Percentiles rank a stretch among this genome's conserved stretches.
Conservation (phyloP, 2,797 vertebrate species). For the Sphenodon punctatus region DNA sequence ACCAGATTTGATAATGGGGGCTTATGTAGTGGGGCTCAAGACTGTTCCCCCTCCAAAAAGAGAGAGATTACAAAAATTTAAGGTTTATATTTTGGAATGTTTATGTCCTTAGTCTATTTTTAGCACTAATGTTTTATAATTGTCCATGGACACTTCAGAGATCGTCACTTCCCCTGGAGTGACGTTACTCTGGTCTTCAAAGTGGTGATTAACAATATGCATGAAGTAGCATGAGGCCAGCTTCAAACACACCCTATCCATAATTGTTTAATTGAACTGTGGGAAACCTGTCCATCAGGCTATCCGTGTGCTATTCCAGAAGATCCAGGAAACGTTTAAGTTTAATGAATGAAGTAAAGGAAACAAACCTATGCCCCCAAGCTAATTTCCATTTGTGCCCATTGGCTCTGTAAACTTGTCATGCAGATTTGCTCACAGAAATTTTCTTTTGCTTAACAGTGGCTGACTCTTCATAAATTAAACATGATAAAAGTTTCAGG, state of each 20-base stretch:
- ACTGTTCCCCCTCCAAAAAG: too few species aligned
- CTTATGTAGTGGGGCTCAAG: not conserved
- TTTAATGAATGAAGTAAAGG: accelerated
- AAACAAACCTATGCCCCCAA: not conserved
- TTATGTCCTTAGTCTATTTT: accelerated
- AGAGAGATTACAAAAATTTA: too few species aligned
- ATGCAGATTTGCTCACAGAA: not conserved
- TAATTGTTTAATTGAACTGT: not conserved
- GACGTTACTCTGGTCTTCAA: not conserved
- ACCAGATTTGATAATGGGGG: not conserved
- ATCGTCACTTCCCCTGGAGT: not conserved
- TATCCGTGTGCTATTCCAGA: accelerated
- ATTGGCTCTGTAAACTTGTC: accelerated
- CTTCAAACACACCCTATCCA: accelerated
- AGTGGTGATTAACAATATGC: accelerated
- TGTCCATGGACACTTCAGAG: too few species aligned
- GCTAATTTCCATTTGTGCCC: not conserved
- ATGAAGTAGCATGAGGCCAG: not conserved
- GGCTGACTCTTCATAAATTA: not conserved
- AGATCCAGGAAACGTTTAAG: accelerated
- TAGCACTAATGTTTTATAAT: too few species aligned
- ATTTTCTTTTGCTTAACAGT: not conserved
- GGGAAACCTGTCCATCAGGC: not conserved
- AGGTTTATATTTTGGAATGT: not conserved
- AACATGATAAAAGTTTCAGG: accelerated